Conservation (phyloP, 2,888 invertebrate species). For the Acanthosepion pharaonis region DNA sequence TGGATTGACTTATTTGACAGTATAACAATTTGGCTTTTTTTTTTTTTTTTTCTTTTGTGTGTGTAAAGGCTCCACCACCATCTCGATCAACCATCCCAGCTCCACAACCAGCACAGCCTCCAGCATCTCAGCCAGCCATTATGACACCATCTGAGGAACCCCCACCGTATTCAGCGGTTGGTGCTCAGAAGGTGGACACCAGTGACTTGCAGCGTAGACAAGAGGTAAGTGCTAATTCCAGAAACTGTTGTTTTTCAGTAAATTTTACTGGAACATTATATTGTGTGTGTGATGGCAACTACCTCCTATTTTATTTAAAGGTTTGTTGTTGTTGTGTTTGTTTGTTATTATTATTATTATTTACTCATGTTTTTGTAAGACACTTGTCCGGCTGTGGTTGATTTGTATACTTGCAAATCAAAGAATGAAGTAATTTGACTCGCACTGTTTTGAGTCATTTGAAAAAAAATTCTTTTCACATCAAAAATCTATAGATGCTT, state of each 20-base stretch:
- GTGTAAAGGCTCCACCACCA: conserved; percentile 54
- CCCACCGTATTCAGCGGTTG: conserved; percentile 80
- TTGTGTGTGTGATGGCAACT: no score
- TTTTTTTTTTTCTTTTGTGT: conserved; percentile 73
- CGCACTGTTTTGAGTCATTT: no score
- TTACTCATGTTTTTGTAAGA: no score
- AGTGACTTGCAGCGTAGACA: conserved; percentile 74
- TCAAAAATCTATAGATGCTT: no score
- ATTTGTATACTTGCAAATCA: no score
- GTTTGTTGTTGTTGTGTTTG: no score
- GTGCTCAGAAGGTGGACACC: conserved; percentile 78
- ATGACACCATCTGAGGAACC: conserved; percentile 81
- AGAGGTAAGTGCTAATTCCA: conserved; percentile 67
- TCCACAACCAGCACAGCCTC: conserved; percentile 67
- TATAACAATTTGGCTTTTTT: neutral
- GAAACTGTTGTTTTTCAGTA: neutral
- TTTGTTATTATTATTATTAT: no score
- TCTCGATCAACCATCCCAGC: conserved; percentile 77
- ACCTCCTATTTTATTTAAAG: no score
- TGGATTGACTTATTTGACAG: neutral
- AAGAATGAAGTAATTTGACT: no score
- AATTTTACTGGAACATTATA: no score
- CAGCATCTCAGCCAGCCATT: conserved; percentile 83
- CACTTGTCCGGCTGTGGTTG: no score
- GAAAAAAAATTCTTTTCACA: no score